These are phyloP conservation scores for Dromiciops gliroides DNA, from an alignment of 2,113 vertebrate genomes.

Conservation along the genomic window DNA sequence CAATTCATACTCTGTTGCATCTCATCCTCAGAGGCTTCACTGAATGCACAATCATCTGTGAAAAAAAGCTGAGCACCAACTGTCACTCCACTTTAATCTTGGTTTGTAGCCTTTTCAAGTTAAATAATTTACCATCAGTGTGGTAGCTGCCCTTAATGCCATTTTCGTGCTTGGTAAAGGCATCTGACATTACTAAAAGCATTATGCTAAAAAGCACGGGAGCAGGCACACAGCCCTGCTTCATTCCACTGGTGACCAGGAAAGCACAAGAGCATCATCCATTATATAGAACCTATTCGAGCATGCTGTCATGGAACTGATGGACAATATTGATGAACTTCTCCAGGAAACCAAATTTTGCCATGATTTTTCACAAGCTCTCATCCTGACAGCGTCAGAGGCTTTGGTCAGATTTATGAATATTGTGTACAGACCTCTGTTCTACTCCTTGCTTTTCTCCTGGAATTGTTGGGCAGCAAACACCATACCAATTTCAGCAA, in stretches of 20 bases:
- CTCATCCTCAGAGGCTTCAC: no score
- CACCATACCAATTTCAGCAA: background rate
- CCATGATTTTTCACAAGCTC: background rate
- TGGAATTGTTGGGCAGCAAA: background rate
- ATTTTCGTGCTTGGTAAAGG: background rate
- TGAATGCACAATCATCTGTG: no score
- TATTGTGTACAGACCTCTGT: background rate
- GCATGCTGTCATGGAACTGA: background rate
- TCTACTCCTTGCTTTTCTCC: background rate
- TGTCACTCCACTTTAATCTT: no score
- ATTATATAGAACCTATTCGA: background rate
- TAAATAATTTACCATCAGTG: background rate
- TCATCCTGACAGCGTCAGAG: background rate
- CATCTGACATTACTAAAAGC: background rate
- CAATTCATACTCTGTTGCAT: no score
- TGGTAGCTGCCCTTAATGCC: background rate
- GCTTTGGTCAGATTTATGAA: background rate
- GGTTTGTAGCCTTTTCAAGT: background rate
- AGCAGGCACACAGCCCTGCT: background rate
- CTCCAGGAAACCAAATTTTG: background rate
- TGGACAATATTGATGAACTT: background rate
- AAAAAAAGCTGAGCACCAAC: no score
- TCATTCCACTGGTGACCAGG: background rate
- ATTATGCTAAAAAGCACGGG: background rate
- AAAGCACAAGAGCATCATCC: background rate